These are phyloP conservation scores for Drosophila takahashii DNA, from an alignment of 1,140 invertebrate genomes.

Conservation along the genomic window DNA sequence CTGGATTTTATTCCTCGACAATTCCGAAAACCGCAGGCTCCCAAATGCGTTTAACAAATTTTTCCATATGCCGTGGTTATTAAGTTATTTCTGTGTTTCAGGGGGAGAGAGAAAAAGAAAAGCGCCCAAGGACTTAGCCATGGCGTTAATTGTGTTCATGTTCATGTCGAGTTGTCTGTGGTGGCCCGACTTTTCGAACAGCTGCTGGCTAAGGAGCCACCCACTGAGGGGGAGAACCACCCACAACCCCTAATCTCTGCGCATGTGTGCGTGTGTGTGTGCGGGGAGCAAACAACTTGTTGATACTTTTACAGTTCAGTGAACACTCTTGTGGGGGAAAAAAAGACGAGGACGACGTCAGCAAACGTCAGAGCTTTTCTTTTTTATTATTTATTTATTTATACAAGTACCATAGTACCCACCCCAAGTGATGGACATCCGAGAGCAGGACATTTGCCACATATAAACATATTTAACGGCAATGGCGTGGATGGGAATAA, in stretches of 20 bases:
- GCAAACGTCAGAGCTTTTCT: slow-evolving; percentile 65
- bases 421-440: slow-evolving; percentile 21
- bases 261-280: slow-evolving; percentile 45
- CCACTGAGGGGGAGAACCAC: too few species aligned
- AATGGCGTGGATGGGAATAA: neutral
- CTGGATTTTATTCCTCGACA: slow-evolving; percentile 34
- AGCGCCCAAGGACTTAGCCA: slow-evolving; percentile 49
- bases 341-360: slow-evolving; percentile 55
- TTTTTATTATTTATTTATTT: slow-evolving; percentile 34
- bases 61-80: slow-evolving; percentile 76
- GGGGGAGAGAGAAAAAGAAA: neutral
- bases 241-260: slow-evolving; percentile 12
- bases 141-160: slow-evolving; percentile 72
- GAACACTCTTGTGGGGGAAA: slow-evolving; percentile 54
- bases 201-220: slow-evolving; percentile 52
- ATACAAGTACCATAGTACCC: slow-evolving; percentile 24
- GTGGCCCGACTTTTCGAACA: slow-evolving; percentile 51
- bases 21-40: slow-evolving; percentile 58
- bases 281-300: slow-evolving; percentile 80
- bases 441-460: slow-evolving; percentile 37
- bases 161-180: slow-evolving; percentile 38
- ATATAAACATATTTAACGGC: slow-evolving; percentile 24
- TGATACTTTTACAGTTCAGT: slow-evolving; percentile 82
- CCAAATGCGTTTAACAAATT: slow-evolving; percentile 54
- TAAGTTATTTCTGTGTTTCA: slow-evolving; percentile 65